A percentile compares a stretch with the other conserved stretches of the same genome.
These are phyloP conservation scores for Elysia chlorotica DNA, from an alignment of 1,140 invertebrate genomes.

Conservation along the genomic window DNA sequence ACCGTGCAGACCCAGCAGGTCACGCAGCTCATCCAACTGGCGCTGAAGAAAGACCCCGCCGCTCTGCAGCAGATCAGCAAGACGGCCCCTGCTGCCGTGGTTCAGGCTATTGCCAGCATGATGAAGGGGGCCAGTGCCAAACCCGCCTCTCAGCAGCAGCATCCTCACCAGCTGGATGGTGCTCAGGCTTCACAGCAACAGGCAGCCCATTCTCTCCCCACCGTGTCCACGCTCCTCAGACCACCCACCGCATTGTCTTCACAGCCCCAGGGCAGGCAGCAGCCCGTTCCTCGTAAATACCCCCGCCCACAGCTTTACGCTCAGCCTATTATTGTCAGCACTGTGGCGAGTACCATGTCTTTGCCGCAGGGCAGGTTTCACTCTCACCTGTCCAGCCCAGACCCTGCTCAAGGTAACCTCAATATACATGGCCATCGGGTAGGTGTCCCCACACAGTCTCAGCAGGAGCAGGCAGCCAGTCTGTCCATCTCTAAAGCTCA, in stretches of 20 bases:
- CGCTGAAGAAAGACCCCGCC: neutral
- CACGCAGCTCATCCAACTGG: conserved; percentile 10
- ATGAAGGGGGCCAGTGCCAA: conserved; percentile 1
- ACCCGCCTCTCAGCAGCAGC: neutral
- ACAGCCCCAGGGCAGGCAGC: neutral
- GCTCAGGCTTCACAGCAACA: neutral
- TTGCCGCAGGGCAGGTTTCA: too few relatives aligned
- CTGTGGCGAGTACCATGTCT: too few relatives aligned
- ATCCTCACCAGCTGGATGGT: neutral
- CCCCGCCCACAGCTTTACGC: conserved; percentile 14
- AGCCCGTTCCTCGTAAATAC: neutral
- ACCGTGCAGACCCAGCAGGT: conserved; percentile 9
- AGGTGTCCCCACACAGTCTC: too few relatives aligned
- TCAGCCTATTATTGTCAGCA: conserved; percentile 6
- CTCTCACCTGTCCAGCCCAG: too few relatives aligned
- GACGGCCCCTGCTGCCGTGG: neutral
- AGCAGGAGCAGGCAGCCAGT: too few relatives aligned
- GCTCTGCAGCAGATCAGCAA: conserved; percentile 5
- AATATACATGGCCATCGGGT: too few relatives aligned
- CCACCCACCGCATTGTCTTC: neutral
- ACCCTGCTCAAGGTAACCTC: too few relatives aligned
- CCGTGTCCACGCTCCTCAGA: conserved; percentile 12
- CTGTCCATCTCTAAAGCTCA: too few relatives aligned
- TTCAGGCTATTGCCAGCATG: conserved; percentile 4
- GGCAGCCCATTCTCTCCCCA: neutral